Percentiles rank a stretch among this genome's conserved stretches.
These are phyloP conservation scores for Macquaria australasica DNA, from an alignment of 2,113 vertebrate species.

Conservation along the genomic window DNA sequence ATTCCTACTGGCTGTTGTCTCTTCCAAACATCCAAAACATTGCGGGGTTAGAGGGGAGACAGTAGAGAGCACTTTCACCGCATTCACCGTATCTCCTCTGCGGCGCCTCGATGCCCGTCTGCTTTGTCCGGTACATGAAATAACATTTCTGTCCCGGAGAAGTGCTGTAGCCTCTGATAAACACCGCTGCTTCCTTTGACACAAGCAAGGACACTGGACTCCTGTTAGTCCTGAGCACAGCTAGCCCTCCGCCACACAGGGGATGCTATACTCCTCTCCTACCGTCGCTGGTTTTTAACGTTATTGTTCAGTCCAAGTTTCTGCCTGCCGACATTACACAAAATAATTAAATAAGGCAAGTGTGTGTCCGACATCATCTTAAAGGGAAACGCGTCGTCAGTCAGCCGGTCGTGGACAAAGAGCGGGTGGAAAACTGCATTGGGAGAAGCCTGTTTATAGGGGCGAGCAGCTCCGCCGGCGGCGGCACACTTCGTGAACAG, in stretches of 20 bases:
- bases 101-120: slow-evolving; percentile 31
- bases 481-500: slow-evolving; percentile 55
- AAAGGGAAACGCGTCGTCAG: slow-evolving; percentile 57
- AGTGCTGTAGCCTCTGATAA: not conserved
- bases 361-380: slow-evolving; percentile 43
- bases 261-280: slow-evolving; percentile 43
- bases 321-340: slow-evolving; percentile 53
- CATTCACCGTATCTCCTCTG: slow-evolving; percentile 50
- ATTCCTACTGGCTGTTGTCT: slow-evolving; percentile 19
- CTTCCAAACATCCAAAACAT: slow-evolving; percentile 50
- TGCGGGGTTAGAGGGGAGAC: slow-evolving; percentile 3
- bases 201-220: slow-evolving; percentile 43
- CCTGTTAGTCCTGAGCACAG: slow-evolving; percentile 31
- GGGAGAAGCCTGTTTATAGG: slow-evolving; percentile 42
- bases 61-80: slow-evolving; percentile 26
- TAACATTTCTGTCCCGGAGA: slow-evolving; percentile 50
- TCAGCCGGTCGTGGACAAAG: slow-evolving; percentile 63
- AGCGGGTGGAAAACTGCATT: slow-evolving; percentile 57
- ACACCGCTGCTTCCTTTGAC: slow-evolving; percentile 20
- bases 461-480: slow-evolving; percentile 50
- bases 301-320: slow-evolving; percentile 45
- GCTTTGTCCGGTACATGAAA: slow-evolving; percentile 20
- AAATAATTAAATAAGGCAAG: slow-evolving; percentile 41
- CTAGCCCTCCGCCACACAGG: slow-evolving; percentile 34
- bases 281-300: slow-evolving; percentile 18